Evolutionary conservation across 2,888 invertebrate species (phyloP).

Genomic region (Girardia tigrina): DNA sequence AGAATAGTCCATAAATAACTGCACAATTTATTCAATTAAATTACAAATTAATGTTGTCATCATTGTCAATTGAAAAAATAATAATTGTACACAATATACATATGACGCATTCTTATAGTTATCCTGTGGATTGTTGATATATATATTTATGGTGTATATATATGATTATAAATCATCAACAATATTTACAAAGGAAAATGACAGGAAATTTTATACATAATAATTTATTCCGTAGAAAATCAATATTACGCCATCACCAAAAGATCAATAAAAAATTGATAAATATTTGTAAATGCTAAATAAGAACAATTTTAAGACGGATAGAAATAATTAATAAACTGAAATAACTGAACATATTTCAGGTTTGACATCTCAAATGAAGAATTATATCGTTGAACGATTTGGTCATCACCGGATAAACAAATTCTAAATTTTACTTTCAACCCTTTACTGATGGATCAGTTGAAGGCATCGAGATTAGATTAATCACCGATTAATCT

Average conservation of each 20-base stretch:
- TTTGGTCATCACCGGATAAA: neutral
- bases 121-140: no score
- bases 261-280: neutral
- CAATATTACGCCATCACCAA: neutral
- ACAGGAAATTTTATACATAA: neutral
- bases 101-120: slow-evolving; percentile 4
- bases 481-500: neutral
- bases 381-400: neutral
- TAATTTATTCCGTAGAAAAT: neutral
- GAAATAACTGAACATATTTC: neutral
- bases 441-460: neutral
- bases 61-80: slow-evolving; percentile 7
- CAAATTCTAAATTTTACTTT: neutral
- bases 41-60: neutral
- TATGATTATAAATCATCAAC: slow-evolving; percentile 6
- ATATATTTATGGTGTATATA: no score
- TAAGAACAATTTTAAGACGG: neutral
- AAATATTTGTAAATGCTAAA: neutral
- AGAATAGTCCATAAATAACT: neutral
- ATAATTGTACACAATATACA: neutral
- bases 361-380: neutral
- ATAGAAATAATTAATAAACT: neutral
- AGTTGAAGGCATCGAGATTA: neutral
- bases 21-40: slow-evolving; percentile 14
- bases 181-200: slow-evolving; percentile 18